Base-by-base conservation (phyloP, 2,797 vertebrate genomes). In the Forpus xanthops region DNA sequence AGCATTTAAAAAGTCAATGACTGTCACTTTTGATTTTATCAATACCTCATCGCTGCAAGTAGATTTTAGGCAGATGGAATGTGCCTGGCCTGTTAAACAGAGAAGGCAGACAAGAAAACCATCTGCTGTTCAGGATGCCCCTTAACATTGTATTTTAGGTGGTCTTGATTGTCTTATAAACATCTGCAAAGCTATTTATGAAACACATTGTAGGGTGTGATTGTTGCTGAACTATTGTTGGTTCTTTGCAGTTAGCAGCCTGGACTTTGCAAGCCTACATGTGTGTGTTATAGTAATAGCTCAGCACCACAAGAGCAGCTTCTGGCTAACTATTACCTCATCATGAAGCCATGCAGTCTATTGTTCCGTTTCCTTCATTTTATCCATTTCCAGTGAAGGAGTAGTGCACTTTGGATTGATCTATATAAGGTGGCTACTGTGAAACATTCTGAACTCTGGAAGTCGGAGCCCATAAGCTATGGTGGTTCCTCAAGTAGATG, bases 1-100 rank as follows among this genome's bases (percentile, higher is more conserved):
- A 77, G 52, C 39, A 72, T 85, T 86, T 92, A 62, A 58, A 24
- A 37, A 28, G 19, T 33, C 50, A 70, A 11, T 70, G 31, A 20
- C 11, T 64, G 15, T 55, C 67, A 35, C 27, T 72, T 89, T 78
- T 50, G 35, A 17, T 78, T 83, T 8, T 61, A 68, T 82, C 44
- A 64, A 19, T 70, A 68, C 16, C 17, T 67, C 7, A 3, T 62
- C 25, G 6, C 31, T 42, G 12, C 0, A 0, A 44, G 68, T 68
- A 72, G 47, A 73, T 83, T 70, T 82, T 74, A 39, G 0, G 0
- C 44, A 53, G 24, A 19, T 71, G 25, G 74, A 78, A 84, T 52
- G 53, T 79, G 71, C 20, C 12, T 71, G 24, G 3, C 70, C 64
- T 65, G 18, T 61, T 67, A 72, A 50, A n/a, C 18, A 45, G 56